Evolutionary conservation across 1,140 invertebrate species (phyloP).

Genomic region (Zaprionus davidi): DNA sequence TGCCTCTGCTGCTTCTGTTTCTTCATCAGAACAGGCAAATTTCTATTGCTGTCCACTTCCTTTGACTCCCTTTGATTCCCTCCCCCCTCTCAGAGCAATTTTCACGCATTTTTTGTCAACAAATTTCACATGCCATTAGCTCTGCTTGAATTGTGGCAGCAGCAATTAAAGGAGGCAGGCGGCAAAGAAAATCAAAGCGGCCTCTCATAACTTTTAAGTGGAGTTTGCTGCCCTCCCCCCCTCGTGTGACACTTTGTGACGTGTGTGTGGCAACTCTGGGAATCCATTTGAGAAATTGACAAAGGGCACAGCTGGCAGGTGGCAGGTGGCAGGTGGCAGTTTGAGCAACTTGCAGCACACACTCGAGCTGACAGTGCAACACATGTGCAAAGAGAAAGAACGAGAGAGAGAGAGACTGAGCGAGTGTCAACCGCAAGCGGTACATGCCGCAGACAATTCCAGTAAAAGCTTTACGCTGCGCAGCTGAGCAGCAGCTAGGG

Average conservation of each 20-base stretch:
- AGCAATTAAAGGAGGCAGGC: constrained; percentile 26
- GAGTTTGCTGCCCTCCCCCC: not conserved
- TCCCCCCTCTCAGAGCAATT: constrained; percentile 32
- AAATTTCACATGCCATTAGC: constrained; percentile 78
- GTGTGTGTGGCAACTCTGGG: constrained; percentile 10
- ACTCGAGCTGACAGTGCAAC: constrained; percentile 75
- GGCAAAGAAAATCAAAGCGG: constrained; percentile 20
- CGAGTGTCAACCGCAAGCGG: constrained; percentile 36
- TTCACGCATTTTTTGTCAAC: constrained; percentile 74
- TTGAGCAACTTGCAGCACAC: constrained; percentile 38
- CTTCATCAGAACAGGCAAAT: not conserved
- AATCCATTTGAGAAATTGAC: constrained; percentile 75
- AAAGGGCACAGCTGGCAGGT: constrained; percentile 66
- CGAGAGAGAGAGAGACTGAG: not conserved
- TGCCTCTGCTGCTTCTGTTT: constrained; percentile 27
- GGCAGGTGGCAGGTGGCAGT: not conserved
- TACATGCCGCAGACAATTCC: constrained; percentile 71
- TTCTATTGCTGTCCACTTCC: no score
- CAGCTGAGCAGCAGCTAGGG: constrained; percentile 18
- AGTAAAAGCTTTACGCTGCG: constrained; percentile 71
- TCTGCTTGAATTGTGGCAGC: constrained; percentile 10
- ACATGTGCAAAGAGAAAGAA: constrained; percentile 54
- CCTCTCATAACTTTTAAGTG: constrained; percentile 37
- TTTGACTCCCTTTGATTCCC: not conserved
- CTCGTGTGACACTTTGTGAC: not conserved